phyloP scores from a whole-genome alignment of 2,797 vertebrate genomes.

The Arnoldichthys spilopterus region DNA sequence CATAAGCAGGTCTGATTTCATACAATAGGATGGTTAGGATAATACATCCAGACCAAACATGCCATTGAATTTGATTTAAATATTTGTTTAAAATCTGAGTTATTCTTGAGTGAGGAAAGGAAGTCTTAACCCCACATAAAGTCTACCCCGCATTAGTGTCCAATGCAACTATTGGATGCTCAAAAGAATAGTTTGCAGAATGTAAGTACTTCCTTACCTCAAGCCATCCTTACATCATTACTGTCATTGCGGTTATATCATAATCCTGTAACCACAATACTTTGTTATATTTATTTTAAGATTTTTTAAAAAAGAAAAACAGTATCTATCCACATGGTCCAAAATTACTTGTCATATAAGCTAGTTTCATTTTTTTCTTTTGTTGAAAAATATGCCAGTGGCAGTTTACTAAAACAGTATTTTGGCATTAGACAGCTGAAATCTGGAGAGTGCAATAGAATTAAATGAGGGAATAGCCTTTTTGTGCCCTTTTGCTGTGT shows the following conservation, averaged over 20 bases:
- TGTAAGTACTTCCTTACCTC: neutral
- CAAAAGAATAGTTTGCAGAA: neutral
- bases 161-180: neutral
- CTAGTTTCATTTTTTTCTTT: too few species aligned
- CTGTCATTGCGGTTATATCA: neutral
- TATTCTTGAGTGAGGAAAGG: neutral
- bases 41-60: neutral
- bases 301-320: too few species aligned
- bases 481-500: slow-evolving; percentile 32
- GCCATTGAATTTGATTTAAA: too few species aligned
- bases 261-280: too few species aligned
- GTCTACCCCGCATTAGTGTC: neutral
- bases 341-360: too few species aligned
- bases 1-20: neutral
- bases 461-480: slow-evolving; percentile 12
- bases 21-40: neutral
- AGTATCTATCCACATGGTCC: too few species aligned
- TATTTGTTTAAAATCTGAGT: too few species aligned
- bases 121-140: neutral
- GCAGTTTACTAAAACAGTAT: neutral
- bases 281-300: too few species aligned
- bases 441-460: slow-evolving; percentile 14
- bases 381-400: neutral
- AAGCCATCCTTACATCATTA: neutral
- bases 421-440: slow-evolving; percentile 32